Evolutionary conservation across 1,140 invertebrate genomes (phyloP).

Genomic region (Saccostrea glomerata): DNA sequence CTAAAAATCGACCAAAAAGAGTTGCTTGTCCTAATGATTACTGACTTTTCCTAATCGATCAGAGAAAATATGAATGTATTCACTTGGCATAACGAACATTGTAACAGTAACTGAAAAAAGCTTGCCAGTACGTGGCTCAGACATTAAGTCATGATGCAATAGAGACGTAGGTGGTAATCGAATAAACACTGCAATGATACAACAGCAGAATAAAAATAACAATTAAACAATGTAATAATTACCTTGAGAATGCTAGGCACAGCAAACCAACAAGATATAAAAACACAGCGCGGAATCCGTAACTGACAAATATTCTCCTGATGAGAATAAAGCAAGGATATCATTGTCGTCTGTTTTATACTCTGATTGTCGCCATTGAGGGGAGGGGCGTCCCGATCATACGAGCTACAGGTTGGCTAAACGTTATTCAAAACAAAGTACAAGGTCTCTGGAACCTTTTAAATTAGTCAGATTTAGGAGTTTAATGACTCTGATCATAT

Average conservation of each 20-base stretch:
- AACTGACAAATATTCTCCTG: not conserved
- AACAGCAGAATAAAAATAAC: no score
- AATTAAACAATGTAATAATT: not conserved
- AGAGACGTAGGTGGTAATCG: not conserved
- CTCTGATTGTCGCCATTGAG: not conserved
- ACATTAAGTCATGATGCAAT: not conserved
- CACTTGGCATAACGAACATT: not conserved
- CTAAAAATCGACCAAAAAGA: not conserved
- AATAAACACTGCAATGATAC: no score
- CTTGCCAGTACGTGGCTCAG: not conserved
- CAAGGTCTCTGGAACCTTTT: slow-evolving; percentile 23
- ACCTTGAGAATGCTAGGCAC: slow-evolving; percentile 16
- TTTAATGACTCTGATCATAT: not conserved
- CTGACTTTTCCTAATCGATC: slow-evolving; percentile 1
- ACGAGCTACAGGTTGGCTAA: slow-evolving; percentile 13
- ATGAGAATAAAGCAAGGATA: not conserved
- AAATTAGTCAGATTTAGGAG: not conserved
- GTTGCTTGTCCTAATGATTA: slow-evolving; percentile 10
- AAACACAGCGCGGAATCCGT: slow-evolving; percentile 4
- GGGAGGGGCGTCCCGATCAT: slow-evolving; percentile 3
- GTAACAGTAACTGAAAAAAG: slow-evolving; percentile 7
- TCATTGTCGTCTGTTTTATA: not conserved
- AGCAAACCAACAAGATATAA: slow-evolving; percentile 17
- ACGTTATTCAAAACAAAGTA: slow-evolving; percentile 1
- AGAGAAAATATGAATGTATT: not conserved